Evolutionary conservation across 2,888 invertebrate species (phyloP), one percentile per base, ranked within the genome.

Genomic region (Trachelus troglodyta): DNA sequence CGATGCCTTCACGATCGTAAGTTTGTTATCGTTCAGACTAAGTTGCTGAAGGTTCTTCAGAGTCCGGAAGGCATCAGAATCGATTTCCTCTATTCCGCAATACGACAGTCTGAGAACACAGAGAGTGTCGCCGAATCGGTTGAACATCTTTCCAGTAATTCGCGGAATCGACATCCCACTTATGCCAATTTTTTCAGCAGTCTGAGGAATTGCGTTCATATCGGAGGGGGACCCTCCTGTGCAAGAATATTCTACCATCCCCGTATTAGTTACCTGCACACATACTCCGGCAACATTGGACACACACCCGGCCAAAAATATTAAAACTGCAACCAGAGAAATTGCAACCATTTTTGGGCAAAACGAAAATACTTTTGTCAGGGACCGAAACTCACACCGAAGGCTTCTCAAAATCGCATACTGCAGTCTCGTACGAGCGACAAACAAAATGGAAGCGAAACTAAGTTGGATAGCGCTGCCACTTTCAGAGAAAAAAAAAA

Each of bases 41-140:
- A 91, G 80, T 76, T 90, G 90, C 69, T 91, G 89, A 11, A 91
- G 86, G 76, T 87, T 87, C 1, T 73, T 71, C 11, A 91, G 79
- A 1, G 40, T 75, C 6, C 76, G 78, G n/a, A 91, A 90, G 1
- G 91, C 89, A 9, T 84, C 81, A 2, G 86, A 82, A 2, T 91
- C 89, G 75, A 91, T 90, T 2, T 90, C 87, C 0, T 33, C 71
- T 40, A 91, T 88, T 1, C 81, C 83, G 69, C 91, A 91, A 33
- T 89, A 76, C 4, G 89, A 88, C 75, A 90, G 91, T 0, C 85
- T 81, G 3, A 91, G 81, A 0, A 90, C 88, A 86, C 85, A 85
- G 0, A 91, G 85, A 73, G 85, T 86, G 0, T 79, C 73, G 4
- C 86, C 88, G 76, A 90, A 91, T 3, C 87, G 87, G 1, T 88